Base-by-base conservation (phyloP, 2,113 vertebrate species). In the Ageneiosus marmoratus region DNA sequence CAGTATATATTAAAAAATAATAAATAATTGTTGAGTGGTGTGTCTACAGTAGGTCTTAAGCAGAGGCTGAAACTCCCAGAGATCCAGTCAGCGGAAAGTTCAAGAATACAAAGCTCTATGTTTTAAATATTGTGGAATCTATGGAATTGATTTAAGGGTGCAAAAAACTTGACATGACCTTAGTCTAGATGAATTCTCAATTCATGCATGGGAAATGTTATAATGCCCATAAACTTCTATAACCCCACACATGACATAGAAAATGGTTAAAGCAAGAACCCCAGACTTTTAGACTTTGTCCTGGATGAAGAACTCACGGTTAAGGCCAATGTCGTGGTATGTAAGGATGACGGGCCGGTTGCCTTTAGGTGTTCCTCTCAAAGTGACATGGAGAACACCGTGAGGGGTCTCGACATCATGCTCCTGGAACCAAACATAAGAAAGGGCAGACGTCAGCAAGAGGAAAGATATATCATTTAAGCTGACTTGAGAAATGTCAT, bases 281-380 rank as follows among this genome's bases (percentile, higher is more conserved):
- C 60, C 55, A 65, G n/a, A n/a, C n/a, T 22, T 50, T 63, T 50
- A 50, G 13, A 50, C 18, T 79, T 77, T 46, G 37, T 60, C 16
- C 22, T 32, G 27, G 15, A 24, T 18, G 9, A 63, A 15, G 22
- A 41, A 95, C 97, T 95, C 93, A 99, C 97, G 97, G 91, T 98
- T 99, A 56, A 99, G 96, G 86, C 97, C 98, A 62, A 99, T 96
- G 91, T 99, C 98, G 77, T 99, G 98, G 91, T 97, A 99, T 9
- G 97, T 98, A 86, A 99, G 95, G 92, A 99, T 97, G 84, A 97
- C 95, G 4, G 98, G 97, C 90, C 96, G 94, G 93, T 96, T 99
- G 88, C 96, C 96, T 87, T 95, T 98, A 6, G 95, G 94, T 16
- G 91, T 93, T 34, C 97, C 97, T 84, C 96, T 93, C 94, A 99